A percentile compares a stretch with the other conserved stretches of the same genome.
These are phyloP conservation scores for Misgurnus mizolepis DNA, from an alignment of 2,113 vertebrate genomes.

Conservation along the genomic window DNA sequence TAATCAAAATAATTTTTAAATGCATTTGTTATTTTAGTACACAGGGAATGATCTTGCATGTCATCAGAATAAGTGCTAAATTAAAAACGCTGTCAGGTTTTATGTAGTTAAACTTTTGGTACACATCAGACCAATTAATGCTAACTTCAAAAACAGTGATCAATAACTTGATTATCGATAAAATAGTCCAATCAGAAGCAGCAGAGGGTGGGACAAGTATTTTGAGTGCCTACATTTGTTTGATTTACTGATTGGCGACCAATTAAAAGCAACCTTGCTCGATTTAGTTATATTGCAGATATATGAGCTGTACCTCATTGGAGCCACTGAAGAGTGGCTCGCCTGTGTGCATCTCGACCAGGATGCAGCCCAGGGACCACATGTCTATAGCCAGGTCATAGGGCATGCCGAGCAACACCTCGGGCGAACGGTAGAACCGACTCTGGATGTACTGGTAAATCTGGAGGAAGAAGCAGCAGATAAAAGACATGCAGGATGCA, in stretches of 20 bases:
- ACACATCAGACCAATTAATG: too few relatives aligned
- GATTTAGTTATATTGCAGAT: background rate
- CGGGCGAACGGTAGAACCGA: conserved; percentile 91
- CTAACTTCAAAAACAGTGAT: too few relatives aligned
- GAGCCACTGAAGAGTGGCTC: conserved; percentile 93
- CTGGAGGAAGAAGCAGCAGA: conserved; percentile 61
- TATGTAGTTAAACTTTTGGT: too few relatives aligned
- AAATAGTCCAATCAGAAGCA: too few relatives aligned
- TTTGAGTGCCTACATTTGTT: too few relatives aligned
- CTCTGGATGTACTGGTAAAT: conserved; percentile 98
- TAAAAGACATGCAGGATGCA: background rate
- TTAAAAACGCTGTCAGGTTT: too few relatives aligned
- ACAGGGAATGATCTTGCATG: too few relatives aligned
- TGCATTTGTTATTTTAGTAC: background rate
- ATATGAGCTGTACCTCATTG: conserved; percentile 81
- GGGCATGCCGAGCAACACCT: conserved; percentile 90
- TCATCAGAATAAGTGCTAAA: too few relatives aligned
- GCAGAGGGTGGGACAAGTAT: too few relatives aligned
- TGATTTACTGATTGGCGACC: too few relatives aligned
- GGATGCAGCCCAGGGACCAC: conserved; percentile 94
- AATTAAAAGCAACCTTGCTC: too few relatives aligned
- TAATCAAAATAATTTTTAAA: background rate
- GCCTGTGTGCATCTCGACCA: conserved; percentile 95
- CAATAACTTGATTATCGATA: too few relatives aligned
- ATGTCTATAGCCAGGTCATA: conserved; percentile 95